Evolutionary conservation across 2,888 invertebrate genomes (phyloP).

Genomic region (Papilio elwesi): DNA sequence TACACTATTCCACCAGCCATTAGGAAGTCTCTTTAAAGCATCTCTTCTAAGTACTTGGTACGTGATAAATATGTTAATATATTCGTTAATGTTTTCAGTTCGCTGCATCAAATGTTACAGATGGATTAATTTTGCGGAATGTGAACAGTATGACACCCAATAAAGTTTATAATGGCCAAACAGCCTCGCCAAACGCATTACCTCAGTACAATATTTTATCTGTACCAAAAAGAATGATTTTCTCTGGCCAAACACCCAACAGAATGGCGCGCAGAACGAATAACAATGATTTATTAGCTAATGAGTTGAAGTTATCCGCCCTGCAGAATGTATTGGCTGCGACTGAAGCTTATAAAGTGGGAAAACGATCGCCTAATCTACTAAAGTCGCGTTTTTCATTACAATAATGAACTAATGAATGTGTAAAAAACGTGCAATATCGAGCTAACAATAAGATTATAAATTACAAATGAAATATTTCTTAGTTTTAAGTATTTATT

Average conservation of each 20-base stretch:
- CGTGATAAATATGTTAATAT: neutral
- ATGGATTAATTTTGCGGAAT: slow-evolving; percentile 32
- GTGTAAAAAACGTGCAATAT: no score
- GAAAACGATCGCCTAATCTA: slow-evolving; percentile 21
- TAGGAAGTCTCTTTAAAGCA: no score
- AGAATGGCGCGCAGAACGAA: slow-evolving; percentile 41
- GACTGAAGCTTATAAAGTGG: slow-evolving; percentile 47
- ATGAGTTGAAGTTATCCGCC: slow-evolving; percentile 55
- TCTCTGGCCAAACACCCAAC: slow-evolving; percentile 50
- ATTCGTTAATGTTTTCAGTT: slow-evolving; percentile 39
- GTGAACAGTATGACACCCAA: slow-evolving; percentile 38
- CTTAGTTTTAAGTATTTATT: slow-evolving; percentile 27
- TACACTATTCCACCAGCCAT: no score
- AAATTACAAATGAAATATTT: neutral
- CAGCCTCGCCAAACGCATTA: slow-evolving; percentile 47
- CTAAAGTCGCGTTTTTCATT: slow-evolving; percentile 16
- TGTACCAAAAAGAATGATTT: slow-evolving; percentile 47
- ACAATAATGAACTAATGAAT: neutral
- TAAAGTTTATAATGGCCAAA: slow-evolving; percentile 39
- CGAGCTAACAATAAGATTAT: no score
- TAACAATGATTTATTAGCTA: slow-evolving; percentile 52
- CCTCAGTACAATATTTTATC: slow-evolving; percentile 30
- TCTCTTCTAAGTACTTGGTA: neutral
- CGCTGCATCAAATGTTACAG: slow-evolving; percentile 18
- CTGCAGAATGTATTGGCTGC: slow-evolving; percentile 56